A percentile compares a stretch with the other conserved stretches of the same genome.
Evolutionary conservation across 2,888 invertebrate genomes (phyloP).

Genomic region (Drosophila algonquin): DNA sequence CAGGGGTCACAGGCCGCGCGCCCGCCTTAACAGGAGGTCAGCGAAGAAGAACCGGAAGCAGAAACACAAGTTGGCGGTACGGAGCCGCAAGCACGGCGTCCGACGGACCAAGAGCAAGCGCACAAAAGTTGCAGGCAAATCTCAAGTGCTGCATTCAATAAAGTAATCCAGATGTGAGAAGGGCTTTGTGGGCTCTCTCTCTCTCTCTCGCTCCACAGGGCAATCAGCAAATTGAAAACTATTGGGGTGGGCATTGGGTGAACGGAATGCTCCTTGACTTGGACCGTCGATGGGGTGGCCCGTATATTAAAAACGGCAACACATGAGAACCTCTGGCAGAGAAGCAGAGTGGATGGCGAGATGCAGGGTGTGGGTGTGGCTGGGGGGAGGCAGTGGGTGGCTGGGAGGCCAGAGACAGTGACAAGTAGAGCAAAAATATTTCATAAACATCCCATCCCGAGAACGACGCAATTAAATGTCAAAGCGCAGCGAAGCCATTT

Average conservation of each 20-base stretch:
- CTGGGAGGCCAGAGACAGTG: neutral
- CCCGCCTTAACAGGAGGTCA: neutral
- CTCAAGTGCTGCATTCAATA: neutral
- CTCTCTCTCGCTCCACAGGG: neutral
- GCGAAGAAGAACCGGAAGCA: neutral
- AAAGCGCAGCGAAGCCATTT: conserved; percentile 53
- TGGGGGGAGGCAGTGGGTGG: neutral
- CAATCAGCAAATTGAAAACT: conserved; percentile 39
- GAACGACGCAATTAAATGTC: conserved; percentile 67
- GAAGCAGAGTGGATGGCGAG: neutral
- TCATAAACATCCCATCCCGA: conserved; percentile 56
- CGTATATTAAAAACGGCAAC: conserved; percentile 36
- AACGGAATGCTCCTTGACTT: neutral
- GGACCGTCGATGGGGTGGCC: conserved; percentile 21
- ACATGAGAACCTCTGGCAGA: neutral
- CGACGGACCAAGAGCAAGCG: neutral
- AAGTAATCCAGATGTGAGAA: neutral
- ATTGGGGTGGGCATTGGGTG: neutral
- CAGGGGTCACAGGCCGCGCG: neutral
- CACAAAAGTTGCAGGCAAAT: neutral
- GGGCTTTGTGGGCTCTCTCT: neutral
- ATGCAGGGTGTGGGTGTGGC: neutral
- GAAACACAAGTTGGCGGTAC: neutral
- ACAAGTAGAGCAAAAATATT: conserved; percentile 48
- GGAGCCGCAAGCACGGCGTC: neutral